These are phyloP conservation scores for Scylla paramamosain DNA, from an alignment of 1,140 invertebrate genomes.

Conservation along the genomic window DNA sequence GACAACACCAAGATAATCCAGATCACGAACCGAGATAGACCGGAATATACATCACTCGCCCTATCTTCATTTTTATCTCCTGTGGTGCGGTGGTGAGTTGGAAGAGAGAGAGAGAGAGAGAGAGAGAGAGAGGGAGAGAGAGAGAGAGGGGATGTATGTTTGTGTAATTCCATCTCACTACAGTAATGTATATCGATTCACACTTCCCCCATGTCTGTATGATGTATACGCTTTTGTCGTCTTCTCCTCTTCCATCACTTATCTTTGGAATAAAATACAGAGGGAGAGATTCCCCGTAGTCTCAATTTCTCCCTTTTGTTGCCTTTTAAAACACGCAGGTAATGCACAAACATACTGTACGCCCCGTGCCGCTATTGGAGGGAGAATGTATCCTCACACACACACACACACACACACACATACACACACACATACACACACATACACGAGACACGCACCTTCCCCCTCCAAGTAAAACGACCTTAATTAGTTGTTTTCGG, in stretches of 20 bases:
- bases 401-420: neutral
- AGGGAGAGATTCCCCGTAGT: no score
- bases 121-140: no score
- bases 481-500: neutral
- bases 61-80: neutral
- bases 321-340: no score
- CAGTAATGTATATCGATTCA: neutral
- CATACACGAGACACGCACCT: neutral
- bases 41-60: neutral
- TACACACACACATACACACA: neutral
- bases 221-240: neutral
- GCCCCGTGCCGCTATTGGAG: no score
- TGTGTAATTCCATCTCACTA: no score
- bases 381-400: no score
- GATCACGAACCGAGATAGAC: neutral
- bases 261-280: no score
- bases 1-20: slow-evolving; percentile 7
- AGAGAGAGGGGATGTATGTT: no score
- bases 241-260: no score
- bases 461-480: slow-evolving; percentile 21
- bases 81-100: neutral
- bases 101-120: neutral
- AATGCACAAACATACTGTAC: no score
- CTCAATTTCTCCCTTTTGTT: no score
- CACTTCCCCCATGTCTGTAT: neutral